These are phyloP conservation scores for Adelognathus sp. DNA, from an alignment of 2,888 invertebrate genomes.

Conservation along the genomic window DNA sequence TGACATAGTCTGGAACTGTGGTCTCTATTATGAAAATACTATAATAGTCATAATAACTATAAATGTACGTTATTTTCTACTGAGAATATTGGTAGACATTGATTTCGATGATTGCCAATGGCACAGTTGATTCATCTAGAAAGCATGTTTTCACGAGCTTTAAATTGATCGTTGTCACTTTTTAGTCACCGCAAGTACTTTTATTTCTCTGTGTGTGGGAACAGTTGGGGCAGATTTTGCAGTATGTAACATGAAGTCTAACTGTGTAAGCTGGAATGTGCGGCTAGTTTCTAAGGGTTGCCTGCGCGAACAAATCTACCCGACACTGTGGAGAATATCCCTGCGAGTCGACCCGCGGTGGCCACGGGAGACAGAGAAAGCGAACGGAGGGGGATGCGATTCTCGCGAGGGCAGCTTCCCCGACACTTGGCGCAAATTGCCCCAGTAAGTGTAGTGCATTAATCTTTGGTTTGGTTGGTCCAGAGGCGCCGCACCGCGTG, in stretches of 20 bases:
- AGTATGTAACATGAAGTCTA: not conserved
- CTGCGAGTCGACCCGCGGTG: constrained; percentile 35
- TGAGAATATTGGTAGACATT: too few species aligned
- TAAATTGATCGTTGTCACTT: too few species aligned
- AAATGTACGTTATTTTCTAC: too few species aligned
- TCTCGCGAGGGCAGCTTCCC: constrained; percentile 64
- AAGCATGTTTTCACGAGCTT: too few species aligned
- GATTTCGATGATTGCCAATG: too few species aligned
- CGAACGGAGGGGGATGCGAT: constrained; percentile 38
- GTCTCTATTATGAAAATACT: too few species aligned
- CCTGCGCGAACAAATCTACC: constrained; percentile 75
- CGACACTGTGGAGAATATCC: constrained; percentile 63
- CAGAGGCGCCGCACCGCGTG: constrained; percentile 71
- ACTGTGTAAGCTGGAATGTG: constrained; percentile 1
- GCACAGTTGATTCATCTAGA: too few species aligned
- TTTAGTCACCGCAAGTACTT: too few species aligned
- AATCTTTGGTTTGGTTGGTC: constrained; percentile 81
- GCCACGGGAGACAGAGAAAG: too few species aligned
- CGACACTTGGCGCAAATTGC: constrained; percentile 81
- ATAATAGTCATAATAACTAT: too few species aligned
- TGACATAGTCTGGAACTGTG: too few species aligned
- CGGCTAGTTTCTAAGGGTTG: constrained; percentile 32
- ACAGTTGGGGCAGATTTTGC: not conserved
- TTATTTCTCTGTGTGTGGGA: too few species aligned
- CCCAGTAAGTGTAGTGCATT: constrained; percentile 81